Evolutionary conservation across 2,888 invertebrate species (phyloP).

Genomic region (Leucania comma): DNA sequence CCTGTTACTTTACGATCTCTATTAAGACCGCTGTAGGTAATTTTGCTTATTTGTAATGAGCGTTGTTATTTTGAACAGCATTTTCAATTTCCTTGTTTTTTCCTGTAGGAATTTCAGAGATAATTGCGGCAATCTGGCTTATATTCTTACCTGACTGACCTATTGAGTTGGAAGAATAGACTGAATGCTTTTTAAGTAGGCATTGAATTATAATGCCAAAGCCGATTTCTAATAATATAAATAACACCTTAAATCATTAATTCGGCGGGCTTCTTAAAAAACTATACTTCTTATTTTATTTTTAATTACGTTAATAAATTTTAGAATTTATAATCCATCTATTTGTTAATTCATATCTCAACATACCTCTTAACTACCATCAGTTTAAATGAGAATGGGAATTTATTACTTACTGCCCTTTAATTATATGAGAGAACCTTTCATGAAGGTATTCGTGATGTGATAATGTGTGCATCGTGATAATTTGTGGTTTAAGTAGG

Average conservation of each 20-base stretch:
- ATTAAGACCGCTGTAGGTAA: constrained; percentile 16
- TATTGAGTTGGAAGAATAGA: no score
- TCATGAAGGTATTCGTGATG: constrained; percentile 12
- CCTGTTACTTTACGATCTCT: constrained; percentile 51
- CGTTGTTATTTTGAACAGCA: constrained; percentile 19
- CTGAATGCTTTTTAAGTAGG: no score
- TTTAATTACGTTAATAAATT: constrained; percentile 7
- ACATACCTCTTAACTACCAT: constrained; percentile 6
- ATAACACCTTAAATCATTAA: background rate
- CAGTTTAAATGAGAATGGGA: constrained; percentile 12
- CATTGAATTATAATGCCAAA: background rate
- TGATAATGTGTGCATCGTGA: constrained; percentile 19
- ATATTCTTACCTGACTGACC: background rate
- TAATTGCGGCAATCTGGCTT: background rate
- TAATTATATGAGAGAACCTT: constrained; percentile 26
- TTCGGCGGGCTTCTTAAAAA: background rate
- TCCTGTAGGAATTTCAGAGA: constrained; percentile 5
- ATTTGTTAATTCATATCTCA: background rate
- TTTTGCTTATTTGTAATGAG: constrained; percentile 31
- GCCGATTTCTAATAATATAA: background rate
- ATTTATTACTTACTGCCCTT: constrained; percentile 20
- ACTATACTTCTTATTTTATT: background rate
- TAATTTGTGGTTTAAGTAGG: constrained; percentile 1
- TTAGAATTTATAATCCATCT: constrained; percentile 1
- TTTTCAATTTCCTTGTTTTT: constrained; percentile 21